These are phyloP conservation scores for Daboia siamensis DNA, from an alignment of 2,113 vertebrate genomes.

Conservation along the genomic window DNA sequence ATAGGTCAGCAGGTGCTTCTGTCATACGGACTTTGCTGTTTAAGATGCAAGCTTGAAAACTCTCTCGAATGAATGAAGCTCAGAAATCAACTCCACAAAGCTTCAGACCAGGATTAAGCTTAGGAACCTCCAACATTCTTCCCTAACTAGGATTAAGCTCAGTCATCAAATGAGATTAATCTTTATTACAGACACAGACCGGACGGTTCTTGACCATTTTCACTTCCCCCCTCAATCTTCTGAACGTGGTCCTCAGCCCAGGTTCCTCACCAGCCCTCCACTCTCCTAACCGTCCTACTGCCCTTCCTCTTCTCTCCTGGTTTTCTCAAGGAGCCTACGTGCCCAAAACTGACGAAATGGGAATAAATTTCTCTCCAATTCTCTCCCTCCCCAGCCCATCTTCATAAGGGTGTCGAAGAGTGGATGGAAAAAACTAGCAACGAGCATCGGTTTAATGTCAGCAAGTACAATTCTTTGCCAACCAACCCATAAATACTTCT, in stretches of 20 bases:
- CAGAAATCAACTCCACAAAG: not conserved
- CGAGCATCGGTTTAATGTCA: not conserved
- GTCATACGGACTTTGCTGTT: no score
- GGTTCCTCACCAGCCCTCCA: not conserved
- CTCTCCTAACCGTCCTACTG: not conserved
- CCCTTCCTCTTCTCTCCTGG: not conserved
- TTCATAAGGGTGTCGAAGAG: not conserved
- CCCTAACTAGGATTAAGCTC: not conserved
- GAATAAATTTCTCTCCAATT: not conserved
- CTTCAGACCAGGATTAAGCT: not conserved
- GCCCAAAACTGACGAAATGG: not conserved
- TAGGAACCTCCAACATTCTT: not conserved
- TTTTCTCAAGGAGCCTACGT: not conserved
- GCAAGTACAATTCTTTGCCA: not conserved
- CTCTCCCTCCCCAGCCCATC: not conserved
- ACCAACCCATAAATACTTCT: not conserved
- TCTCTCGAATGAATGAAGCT: not conserved
- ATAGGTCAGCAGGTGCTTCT: no score
- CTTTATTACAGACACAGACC: not conserved
- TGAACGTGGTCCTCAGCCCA: not conserved
- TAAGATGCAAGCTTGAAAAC: no score
- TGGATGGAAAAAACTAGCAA: not conserved
- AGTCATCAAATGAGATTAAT: not conserved
- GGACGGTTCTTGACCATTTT: not conserved
- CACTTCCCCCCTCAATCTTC: not conserved